These are phyloP conservation scores for Phoronis australis DNA, from an alignment of 2,888 invertebrate genomes.

Conservation along the genomic window DNA sequence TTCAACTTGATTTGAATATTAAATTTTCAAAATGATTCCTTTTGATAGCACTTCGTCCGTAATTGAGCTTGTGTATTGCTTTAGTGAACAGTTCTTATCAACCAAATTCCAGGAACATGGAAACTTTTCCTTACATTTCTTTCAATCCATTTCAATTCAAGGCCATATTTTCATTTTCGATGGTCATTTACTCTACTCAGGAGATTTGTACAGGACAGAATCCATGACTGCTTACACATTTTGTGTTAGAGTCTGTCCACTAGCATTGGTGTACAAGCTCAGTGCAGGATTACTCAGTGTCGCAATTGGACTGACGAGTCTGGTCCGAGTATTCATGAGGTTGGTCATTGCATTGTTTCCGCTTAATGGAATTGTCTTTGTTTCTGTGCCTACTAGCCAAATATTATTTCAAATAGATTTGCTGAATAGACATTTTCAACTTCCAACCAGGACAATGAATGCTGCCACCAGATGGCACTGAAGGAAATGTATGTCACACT, in stretches of 20 bases:
- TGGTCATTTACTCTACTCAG: background rate
- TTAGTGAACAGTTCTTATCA: background rate
- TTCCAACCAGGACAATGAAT: background rate
- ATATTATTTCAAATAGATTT: background rate
- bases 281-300: background rate
- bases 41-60: background rate
- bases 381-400: background rate
- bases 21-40: too few relatives aligned
- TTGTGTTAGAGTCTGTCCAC: too few relatives aligned
- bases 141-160: background rate
- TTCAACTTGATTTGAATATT: too few relatives aligned
- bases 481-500: too few relatives aligned
- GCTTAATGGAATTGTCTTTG: background rate
- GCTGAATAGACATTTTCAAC: background rate
- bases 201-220: background rate
- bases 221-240: constrained; percentile 1
- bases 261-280: too few relatives aligned
- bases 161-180: background rate
- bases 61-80: background rate
- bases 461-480: background rate
- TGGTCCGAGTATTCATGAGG: background rate
- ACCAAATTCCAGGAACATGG: background rate
- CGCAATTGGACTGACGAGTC: background rate
- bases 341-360: background rate
- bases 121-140: background rate